Evolutionary conservation across 2,797 vertebrate genomes (phyloP), one percentile per base, ranked within the genome.

Genomic region (Pseudopleuronectes americanus): DNA sequence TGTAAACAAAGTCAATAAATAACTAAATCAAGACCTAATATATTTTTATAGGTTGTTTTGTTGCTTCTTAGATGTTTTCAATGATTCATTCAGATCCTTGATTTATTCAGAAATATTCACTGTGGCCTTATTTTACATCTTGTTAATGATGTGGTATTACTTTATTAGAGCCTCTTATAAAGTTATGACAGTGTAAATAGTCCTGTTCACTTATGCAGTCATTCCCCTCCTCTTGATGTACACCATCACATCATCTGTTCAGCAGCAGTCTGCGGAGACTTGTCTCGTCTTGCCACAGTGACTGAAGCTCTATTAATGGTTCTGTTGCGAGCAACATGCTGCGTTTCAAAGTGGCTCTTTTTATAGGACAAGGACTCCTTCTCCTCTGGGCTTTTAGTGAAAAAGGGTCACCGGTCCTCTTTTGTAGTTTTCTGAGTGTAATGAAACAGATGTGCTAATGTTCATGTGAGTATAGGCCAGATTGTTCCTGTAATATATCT

Each of bases 341-440:
- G 92, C 79, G 87, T 92, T 93, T 94, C 90, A 93, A 92, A 93
- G 93, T 94, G 89, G 89, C 92, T 89, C 91, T 91, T 92, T 94
- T 95, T 93, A 91, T 94, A 94, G 93, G 93, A 94, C 94, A 94
- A 95, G 93, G 93, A 92, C 93, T 94, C 83, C 68, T 93, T 93
- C 94, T 93, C 93, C 93, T 94, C 81, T 93, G 92, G 92, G 93
- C 85, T 92, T 94, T 92, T 86, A 87, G 87, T 84, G 80, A 89
- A 92, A 93, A 92, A 93, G 87, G 89, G 89, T 93, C 87, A 90
- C 84, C 85, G 68, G 77, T 86, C 80, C 90, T 87, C 79, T 86
- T 87, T 86, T 84, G 77, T 87, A 75, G 83, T 85, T 88, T 87
- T 81, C 73, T 76, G 74, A 74, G 79, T 71, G 70, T 85, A 84